Evolutionary conservation across 2,113 vertebrate species (phyloP).

Genomic region (Peromyscus maniculatus): DNA sequence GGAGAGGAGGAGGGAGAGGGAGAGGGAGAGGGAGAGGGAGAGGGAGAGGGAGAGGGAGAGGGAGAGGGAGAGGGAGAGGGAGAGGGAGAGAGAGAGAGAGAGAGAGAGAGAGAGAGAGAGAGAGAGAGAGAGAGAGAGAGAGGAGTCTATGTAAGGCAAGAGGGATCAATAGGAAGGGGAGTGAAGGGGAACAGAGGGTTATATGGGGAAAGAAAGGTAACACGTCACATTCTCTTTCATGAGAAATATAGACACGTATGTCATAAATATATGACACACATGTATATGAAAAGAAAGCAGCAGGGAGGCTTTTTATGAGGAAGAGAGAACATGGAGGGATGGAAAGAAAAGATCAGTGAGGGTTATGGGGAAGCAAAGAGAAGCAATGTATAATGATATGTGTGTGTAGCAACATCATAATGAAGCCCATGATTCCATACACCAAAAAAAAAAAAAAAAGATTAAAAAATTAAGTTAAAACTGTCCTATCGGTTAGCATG

Average conservation of each 20-base stretch:
- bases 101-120: too few species aligned
- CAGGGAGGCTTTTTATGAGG: not conserved
- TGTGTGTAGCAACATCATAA: not conserved
- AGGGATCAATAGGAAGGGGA: not conserved
- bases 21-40: too few species aligned
- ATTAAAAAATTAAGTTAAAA: not conserved
- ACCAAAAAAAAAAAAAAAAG: not conserved
- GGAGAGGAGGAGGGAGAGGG: not conserved
- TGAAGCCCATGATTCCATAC: not conserved
- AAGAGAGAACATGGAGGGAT: not conserved
- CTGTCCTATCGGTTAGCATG: too few species aligned
- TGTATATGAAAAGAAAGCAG: not conserved
- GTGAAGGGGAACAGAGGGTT: not conserved
- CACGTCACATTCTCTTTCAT: not conserved
- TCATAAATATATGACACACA: not conserved
- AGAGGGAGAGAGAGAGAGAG: not conserved
- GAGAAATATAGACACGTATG: not conserved
- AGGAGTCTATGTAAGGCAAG: not conserved
- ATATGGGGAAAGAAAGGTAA: not conserved
- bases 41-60: too few species aligned
- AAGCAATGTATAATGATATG: not conserved
- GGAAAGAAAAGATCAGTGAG: too few species aligned
- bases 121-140: too few species aligned
- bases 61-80: too few species aligned
- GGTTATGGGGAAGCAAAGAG: not conserved